Evolutionary conservation across 2,888 invertebrate species (phyloP), one percentile per base, ranked within the genome.

Genomic region (Drosophila glabriapex): DNA sequence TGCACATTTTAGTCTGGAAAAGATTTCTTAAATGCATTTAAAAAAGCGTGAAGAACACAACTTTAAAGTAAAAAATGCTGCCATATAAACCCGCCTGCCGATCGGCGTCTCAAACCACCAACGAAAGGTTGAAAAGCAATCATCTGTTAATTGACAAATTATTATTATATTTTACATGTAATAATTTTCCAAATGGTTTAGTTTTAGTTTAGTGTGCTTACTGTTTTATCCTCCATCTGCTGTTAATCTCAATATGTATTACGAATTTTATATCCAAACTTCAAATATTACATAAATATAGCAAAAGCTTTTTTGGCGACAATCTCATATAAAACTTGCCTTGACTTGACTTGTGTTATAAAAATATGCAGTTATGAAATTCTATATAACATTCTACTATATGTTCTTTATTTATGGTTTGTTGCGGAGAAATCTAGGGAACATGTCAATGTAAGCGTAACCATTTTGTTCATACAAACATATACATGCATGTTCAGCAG

Each of bases 1-100:
- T n/a, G 14, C 35, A n/a, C 22, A 28, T 31, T 28, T 33, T 43
- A 31, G 37, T 39, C 16, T 29, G 19, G n/a, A 16, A n/a, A 16
- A 9, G 10, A 31, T 62, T 25, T 55, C 14, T 33, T 25, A 62
- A 67, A 39, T 68, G 82, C 72, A 78, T 79, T 82, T 78, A 80
- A 50, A 16, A 37, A 28, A 37, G 4, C 35, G 33, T 12, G 19
- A 25, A 22, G 35, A 25, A 35, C 9, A 19, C 16, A 46, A 46
- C 16, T 25, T 19, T 35, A 25, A 54, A 12, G 10, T 25, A 54
- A 54, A 31, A 65, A 68, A 77, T 65, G 78, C 78, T 78, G 78
- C 78, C 78, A 78, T 60, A 31, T 55, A 62, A 62, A 68, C 78
- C 78, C 78, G 81, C 81, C 78, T 71, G 78, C 77, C 82, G 29